These are phyloP conservation scores for Notoglanidium macrostoma DNA, from an alignment of 2,797 vertebrate genomes.

Conservation along the genomic window DNA sequence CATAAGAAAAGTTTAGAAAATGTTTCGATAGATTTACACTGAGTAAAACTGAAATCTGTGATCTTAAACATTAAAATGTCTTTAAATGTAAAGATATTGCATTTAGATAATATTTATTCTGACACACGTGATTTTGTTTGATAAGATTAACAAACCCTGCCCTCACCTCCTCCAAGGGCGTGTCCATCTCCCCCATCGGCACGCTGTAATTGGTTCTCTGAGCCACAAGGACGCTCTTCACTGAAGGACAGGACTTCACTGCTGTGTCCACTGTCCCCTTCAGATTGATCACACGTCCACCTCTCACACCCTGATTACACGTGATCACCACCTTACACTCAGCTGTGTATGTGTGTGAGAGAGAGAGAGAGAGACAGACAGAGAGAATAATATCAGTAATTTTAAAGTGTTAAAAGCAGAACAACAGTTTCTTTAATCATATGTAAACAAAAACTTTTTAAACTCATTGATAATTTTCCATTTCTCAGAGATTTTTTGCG, in stretches of 20 bases:
- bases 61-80: not conserved
- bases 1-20: not conserved
- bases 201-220: slow-evolving; percentile 85
- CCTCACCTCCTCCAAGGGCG: slow-evolving; percentile 86
- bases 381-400: not conserved
- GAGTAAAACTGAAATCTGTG: not conserved
- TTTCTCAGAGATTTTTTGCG: no score
- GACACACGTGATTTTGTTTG: not conserved
- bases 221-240: slow-evolving; percentile 85
- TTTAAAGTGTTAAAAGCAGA: not conserved
- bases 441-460: no score
- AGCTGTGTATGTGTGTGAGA: slow-evolving; percentile 77
- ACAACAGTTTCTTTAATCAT: no score
- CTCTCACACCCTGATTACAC: slow-evolving; percentile 88
- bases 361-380: no score
- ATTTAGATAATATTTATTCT: not conserved
- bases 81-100: not conserved
- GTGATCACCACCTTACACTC: slow-evolving; percentile 91
- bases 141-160: not conserved
- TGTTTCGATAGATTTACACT: not conserved
- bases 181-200: slow-evolving; percentile 78
- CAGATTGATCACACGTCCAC: slow-evolving; percentile 81
- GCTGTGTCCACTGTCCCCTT: slow-evolving; percentile 89
- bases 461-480: no score
- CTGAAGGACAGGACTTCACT: slow-evolving; percentile 81